Percentiles rank a stretch among this genome's conserved stretches.
Conservation (phyloP, 2,888 invertebrate genomes). For the Orthosia incerta region DNA sequence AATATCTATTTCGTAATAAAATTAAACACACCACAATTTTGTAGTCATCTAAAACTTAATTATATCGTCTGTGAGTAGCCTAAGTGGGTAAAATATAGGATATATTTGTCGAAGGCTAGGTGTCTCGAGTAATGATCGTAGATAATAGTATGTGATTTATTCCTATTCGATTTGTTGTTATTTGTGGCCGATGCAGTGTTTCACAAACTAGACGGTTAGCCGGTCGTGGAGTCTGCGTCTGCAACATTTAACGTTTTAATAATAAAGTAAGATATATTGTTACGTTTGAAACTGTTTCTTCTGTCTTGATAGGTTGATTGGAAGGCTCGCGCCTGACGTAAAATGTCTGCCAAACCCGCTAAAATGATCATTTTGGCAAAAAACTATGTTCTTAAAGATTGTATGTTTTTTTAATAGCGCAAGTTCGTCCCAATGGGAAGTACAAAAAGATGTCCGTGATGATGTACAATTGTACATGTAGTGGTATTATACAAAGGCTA, state of each 20-base stretch:
- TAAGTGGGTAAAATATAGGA: slow-evolving; percentile 63
- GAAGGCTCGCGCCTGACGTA: too few relatives aligned
- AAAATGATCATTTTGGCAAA: too few relatives aligned
- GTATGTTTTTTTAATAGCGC: too few relatives aligned
- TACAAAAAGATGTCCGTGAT: too few relatives aligned
- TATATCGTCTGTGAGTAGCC: slow-evolving; percentile 25
- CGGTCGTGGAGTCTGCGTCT: slow-evolving; percentile 4
- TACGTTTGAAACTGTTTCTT: not conserved
- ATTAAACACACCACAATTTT: too few relatives aligned
- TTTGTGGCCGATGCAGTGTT: slow-evolving; percentile 30
- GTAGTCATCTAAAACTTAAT: not conserved
- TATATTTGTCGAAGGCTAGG: slow-evolving; percentile 66
- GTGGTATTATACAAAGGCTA: too few relatives aligned
- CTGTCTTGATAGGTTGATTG: too few relatives aligned
- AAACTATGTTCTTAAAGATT: too few relatives aligned
- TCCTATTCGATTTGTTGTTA: slow-evolving; percentile 42
- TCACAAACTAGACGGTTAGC: slow-evolving; percentile 18
- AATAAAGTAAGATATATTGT: slow-evolving; percentile 3
- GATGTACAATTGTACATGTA: too few relatives aligned
- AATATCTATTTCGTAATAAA: too few relatives aligned
- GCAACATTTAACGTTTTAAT: slow-evolving; percentile 9
- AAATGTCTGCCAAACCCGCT: too few relatives aligned
- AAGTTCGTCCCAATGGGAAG: too few relatives aligned
- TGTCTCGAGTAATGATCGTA: slow-evolving; percentile 65
- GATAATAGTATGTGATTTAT: slow-evolving; percentile 60